Conservation (phyloP, 2,797 vertebrate species). For the Epinephelus malabaricus region DNA sequence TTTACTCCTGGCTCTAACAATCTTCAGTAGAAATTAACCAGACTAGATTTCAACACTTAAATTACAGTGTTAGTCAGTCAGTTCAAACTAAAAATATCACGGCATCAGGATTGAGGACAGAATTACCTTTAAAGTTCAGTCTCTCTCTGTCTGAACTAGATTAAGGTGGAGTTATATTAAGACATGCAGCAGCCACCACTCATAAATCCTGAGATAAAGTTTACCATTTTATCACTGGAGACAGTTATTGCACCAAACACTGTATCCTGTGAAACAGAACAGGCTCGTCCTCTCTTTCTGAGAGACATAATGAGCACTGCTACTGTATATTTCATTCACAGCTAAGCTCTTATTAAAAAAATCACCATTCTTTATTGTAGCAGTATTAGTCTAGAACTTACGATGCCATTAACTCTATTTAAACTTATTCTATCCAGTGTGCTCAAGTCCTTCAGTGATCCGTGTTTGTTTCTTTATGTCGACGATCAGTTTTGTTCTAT, state of each 20-base stretch:
- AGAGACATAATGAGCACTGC: not conserved
- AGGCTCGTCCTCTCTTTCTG: not conserved
- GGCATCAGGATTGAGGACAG: not conserved
- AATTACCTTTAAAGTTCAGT: slow-evolving; percentile 1
- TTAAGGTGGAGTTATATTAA: slow-evolving; percentile 16
- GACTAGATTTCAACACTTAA: not conserved
- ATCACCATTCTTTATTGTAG: not conserved
- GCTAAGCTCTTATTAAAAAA: not conserved
- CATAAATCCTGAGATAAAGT: slow-evolving; percentile 22
- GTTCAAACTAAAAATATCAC: not conserved
- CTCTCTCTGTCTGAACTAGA: not conserved
- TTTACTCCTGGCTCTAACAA: no score
- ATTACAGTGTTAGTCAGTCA: not conserved
- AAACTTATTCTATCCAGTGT: not conserved
- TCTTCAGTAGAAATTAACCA: not conserved
- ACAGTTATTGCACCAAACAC: not conserved
- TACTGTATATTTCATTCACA: not conserved
- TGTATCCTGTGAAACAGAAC: not conserved
- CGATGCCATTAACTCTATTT: not conserved
- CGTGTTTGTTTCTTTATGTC: not conserved
- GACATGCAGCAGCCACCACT: slow-evolving; percentile 17
- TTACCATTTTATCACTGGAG: not conserved
- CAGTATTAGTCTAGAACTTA: not conserved
- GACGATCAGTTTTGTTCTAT: not conserved
- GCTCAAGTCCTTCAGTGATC: not conserved